Conservation (phyloP, 2,888 invertebrate species). For the Apodemia mormo region DNA sequence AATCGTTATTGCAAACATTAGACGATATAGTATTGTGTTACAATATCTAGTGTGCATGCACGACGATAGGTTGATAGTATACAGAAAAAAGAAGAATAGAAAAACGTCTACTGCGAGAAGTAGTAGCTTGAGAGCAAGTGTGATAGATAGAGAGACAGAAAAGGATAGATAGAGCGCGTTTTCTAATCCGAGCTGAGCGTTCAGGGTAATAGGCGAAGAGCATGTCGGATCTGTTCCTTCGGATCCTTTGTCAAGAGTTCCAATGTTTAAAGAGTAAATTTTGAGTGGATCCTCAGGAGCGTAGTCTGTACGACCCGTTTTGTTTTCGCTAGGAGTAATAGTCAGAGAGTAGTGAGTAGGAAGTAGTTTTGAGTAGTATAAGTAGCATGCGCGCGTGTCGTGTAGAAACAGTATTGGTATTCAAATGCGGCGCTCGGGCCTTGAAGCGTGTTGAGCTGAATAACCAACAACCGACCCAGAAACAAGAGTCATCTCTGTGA, state of each 20-base stretch:
- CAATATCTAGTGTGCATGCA: conserved; percentile 82
- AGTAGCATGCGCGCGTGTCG: conserved; percentile 80
- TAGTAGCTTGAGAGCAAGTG: conserved; percentile 75
- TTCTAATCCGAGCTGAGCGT: conserved; percentile 76
- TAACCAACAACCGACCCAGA: conserved; percentile 40
- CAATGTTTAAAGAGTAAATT: conserved; percentile 55
- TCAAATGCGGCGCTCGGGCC: conserved; percentile 85
- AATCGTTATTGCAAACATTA: conserved; percentile 73
- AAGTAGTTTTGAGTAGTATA: conserved; percentile 75
- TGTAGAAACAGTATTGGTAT: conserved; percentile 85
- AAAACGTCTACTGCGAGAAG: conserved; percentile 77
- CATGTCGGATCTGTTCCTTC: conserved; percentile 64
- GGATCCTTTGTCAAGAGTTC: conserved; percentile 55
- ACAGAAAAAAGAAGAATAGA: conserved; percentile 77
- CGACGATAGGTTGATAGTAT: conserved; percentile 76
- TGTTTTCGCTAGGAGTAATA: conserved; percentile 74
- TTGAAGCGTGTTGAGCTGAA: conserved; percentile 63
- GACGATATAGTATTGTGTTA: conserved; percentile 76
- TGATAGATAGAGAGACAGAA: conserved; percentile 76
- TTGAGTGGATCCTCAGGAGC: conserved; percentile 68
- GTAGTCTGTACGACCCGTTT: conserved; percentile 63
- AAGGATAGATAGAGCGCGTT: conserved; percentile 73
- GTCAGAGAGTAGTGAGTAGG: conserved; percentile 77
- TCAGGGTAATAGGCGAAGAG: conserved; percentile 69
- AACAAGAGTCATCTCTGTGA: conserved; percentile 21